These are phyloP conservation scores for Coturnix japonica DNA, from an alignment of 2,113 vertebrate species.

Conservation along the genomic window DNA sequence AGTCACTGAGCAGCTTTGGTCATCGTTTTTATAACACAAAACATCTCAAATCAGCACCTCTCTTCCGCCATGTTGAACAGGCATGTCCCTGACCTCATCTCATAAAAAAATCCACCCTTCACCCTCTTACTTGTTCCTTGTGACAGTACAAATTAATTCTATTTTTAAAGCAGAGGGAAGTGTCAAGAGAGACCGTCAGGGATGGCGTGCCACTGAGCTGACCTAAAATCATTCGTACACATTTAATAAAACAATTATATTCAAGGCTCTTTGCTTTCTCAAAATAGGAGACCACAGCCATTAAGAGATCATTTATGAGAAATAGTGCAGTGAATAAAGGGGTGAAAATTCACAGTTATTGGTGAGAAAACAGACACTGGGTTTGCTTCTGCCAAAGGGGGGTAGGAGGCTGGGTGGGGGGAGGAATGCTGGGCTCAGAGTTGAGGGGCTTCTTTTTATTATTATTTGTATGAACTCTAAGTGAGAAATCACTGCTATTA, in stretches of 20 bases:
- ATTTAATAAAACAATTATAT: conserved; percentile 13
- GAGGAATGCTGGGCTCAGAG: background rate
- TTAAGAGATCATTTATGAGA: background rate
- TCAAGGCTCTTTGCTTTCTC: conserved; percentile 26
- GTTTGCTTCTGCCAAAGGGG: background rate
- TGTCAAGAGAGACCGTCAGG: conserved; percentile 17
- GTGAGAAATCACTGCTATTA: background rate
- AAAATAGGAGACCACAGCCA: background rate
- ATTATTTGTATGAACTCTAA: background rate
- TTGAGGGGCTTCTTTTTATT: background rate
- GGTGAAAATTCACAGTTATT: background rate
- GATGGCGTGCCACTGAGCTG: background rate
- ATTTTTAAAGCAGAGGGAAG: background rate
- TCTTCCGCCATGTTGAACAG: background rate
- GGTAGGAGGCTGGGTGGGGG: too few relatives aligned
- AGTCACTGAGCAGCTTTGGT: background rate
- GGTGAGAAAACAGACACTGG: background rate
- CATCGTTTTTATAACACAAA: background rate
- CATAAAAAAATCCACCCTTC: background rate
- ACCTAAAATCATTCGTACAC: background rate
- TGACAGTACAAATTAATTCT: background rate
- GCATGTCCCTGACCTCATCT: background rate
- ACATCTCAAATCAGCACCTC: background rate
- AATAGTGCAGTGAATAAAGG: background rate
- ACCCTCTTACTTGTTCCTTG: background rate